Base-by-base conservation (phyloP, 2,797 vertebrate genomes). In the Capromys pilorides region DNA sequence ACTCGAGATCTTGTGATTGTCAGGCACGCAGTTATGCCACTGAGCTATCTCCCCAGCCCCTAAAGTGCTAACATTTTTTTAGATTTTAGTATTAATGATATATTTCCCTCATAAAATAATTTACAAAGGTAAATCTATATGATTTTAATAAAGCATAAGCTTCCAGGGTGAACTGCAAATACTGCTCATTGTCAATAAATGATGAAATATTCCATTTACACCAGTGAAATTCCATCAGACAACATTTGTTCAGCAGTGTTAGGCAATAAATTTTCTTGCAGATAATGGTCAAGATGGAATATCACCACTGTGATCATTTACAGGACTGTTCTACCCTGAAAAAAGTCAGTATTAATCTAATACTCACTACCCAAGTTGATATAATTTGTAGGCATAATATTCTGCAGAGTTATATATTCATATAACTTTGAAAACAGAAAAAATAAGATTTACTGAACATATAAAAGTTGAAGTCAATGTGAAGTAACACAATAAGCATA, bases 131-230 rank as follows among this genome's bases (percentile, higher is more conserved):
- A 93, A 91, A 94, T 90, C 79, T 93, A 95, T 61, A 86, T 77
- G 22, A 86, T 91, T 97, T 97, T 95, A 93, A 93, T 93, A 95
- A 95, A 95, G 83, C 73, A 64, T 89, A 73, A 82, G 81, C 45
- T 88, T 86, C 54, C 59, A 95, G 93, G 77, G 64, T 83, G 95
- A 92, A 93, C 87, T 94, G 31, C 45, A 92, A 96, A 95, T 77
- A 96, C 11, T 86, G 69, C 75, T 94, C 84, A 86, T 96, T 90
- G 91, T 90, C 93, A 91, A 64, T 67, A 95, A 97, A 92, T 86
- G 33, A 88, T 94, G 33, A 94, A 91, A 90, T 85, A 96, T 51
- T 88, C 64, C 57, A 88, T 73, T 94, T 86, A 93, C 67, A 95
- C 88, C 67, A 96, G 41, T 93, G 51, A 95, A 94, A 81, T 59